phyloP scores from a whole-genome alignment of 2,113 vertebrate species.

The Leptodactylus fuscus region DNA sequence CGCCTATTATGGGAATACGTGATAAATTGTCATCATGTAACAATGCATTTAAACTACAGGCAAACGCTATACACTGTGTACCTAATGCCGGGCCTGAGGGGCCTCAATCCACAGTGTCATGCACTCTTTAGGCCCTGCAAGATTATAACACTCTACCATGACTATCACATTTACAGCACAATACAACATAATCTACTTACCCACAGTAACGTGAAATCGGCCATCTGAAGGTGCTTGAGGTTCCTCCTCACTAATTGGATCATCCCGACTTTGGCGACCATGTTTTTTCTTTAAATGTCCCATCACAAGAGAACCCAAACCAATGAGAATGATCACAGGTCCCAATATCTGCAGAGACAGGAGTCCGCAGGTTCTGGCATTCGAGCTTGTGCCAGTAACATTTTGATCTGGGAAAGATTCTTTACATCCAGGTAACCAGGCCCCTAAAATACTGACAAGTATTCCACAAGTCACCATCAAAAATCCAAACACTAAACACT shows the following conservation, averaged over 20 bases:
- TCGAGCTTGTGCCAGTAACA: constrained; percentile 67
- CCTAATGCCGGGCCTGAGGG: no score
- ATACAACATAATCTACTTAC: constrained; percentile 66
- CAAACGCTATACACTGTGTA: no score
- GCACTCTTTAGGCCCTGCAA: no score
- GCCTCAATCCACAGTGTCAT: no score
- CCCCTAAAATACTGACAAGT: constrained; percentile 78
- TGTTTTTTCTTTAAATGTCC: constrained; percentile 79
- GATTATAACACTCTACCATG: background rate
- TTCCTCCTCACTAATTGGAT: constrained; percentile 70
- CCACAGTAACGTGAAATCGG: constrained; percentile 75
- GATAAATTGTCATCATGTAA: no score
- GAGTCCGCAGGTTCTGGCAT: constrained; percentile 73
- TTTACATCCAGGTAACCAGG: constrained; percentile 79
- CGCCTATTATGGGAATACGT: no score
- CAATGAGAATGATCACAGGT: constrained; percentile 78
- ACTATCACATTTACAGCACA: background rate
- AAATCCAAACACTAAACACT: constrained; percentile 80
- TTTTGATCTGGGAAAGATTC: constrained; percentile 61
- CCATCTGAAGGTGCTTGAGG: constrained; percentile 63
- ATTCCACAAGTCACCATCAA: constrained; percentile 78
- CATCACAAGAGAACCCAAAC: constrained; percentile 79
- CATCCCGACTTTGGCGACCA: constrained; percentile 66
- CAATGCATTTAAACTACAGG: no score
- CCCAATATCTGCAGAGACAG: constrained; percentile 81